Conservation (phyloP, 1,140 invertebrate genomes). For the Plectus sambesii region DNA sequence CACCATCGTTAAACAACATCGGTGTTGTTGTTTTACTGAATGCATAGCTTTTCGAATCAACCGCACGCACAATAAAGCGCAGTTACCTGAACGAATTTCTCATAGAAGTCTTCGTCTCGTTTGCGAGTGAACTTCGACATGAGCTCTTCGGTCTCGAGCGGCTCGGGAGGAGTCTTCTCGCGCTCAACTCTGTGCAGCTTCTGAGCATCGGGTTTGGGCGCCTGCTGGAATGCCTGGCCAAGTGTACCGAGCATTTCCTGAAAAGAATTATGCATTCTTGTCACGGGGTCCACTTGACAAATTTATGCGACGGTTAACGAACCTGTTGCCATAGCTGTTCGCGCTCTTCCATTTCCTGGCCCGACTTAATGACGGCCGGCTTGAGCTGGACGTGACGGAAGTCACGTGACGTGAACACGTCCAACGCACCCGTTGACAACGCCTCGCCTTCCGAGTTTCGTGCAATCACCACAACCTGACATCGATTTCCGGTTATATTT, state of each 20-base stretch:
- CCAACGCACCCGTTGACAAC: conserved; percentile 31
- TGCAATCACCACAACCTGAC: conserved; percentile 40
- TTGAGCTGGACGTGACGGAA: conserved; percentile 40
- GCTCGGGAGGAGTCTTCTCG: conserved; percentile 36
- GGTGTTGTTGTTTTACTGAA: conserved; percentile 30
- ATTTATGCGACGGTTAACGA: too few relatives aligned
- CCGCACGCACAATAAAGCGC: too few relatives aligned
- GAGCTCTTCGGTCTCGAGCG: conserved; percentile 41
- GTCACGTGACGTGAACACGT: conserved; percentile 36
- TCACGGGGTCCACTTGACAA: too few relatives aligned
- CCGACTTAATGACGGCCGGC: conserved; percentile 33
- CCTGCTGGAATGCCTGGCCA: conserved; percentile 37
- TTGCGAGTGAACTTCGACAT: conserved; percentile 38
- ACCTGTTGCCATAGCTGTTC: conserved; percentile 33
- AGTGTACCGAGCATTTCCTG: conserved; percentile 1
- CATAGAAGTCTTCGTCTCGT: conserved; percentile 42
- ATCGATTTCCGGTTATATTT: too few relatives aligned
- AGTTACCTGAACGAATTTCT: conserved; percentile 36
- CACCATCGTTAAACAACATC: too few relatives aligned
- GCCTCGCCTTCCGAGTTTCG: conserved; percentile 41
- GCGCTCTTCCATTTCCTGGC: conserved; percentile 32
- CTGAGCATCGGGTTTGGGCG: conserved; percentile 37
- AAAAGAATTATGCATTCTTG: too few relatives aligned
- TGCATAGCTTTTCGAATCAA: not conserved
- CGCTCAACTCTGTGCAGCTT: conserved; percentile 39